Evolutionary conservation across 1,140 invertebrate genomes (phyloP).

Genomic region (Dendrolimus kikuchii): DNA sequence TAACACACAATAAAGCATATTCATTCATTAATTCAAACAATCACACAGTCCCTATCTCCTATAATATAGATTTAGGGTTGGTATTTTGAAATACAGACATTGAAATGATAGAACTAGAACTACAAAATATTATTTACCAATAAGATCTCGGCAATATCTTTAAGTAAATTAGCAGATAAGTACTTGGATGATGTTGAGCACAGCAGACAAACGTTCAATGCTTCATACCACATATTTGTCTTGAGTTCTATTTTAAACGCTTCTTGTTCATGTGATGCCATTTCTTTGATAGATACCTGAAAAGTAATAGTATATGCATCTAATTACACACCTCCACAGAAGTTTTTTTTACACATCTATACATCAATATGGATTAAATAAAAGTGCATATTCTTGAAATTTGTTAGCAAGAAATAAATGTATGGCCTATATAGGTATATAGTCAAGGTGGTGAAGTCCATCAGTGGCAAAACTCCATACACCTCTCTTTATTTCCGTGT

Average conservation of each 20-base stretch:
- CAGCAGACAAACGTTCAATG: slow-evolving; percentile 44
- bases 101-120: background rate
- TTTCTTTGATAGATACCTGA: slow-evolving; percentile 24
- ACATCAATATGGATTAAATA: no score
- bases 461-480: no score
- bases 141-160: slow-evolving; percentile 55
- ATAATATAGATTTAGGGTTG: no score
- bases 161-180: slow-evolving; percentile 40
- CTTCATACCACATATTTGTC: slow-evolving; percentile 50
- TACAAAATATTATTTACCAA: slow-evolving; percentile 39
- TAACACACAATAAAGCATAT: no score
- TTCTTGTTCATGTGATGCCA: slow-evolving; percentile 34
- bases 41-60: no score
- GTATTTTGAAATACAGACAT: no score
- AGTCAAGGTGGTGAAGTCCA: no score
- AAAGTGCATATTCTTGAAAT: no score
- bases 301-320: slow-evolving; percentile 7
- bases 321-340: background rate
- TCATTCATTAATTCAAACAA: no score
- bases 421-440: no score
- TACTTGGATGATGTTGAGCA: slow-evolving; percentile 42
- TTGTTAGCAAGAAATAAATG: no score
- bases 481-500: no score
- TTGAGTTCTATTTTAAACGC: slow-evolving; percentile 49
- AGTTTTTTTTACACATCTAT: background rate